Conservation (phyloP, 2,113 vertebrate genomes). For the Salvelinus fontinalis region DNA sequence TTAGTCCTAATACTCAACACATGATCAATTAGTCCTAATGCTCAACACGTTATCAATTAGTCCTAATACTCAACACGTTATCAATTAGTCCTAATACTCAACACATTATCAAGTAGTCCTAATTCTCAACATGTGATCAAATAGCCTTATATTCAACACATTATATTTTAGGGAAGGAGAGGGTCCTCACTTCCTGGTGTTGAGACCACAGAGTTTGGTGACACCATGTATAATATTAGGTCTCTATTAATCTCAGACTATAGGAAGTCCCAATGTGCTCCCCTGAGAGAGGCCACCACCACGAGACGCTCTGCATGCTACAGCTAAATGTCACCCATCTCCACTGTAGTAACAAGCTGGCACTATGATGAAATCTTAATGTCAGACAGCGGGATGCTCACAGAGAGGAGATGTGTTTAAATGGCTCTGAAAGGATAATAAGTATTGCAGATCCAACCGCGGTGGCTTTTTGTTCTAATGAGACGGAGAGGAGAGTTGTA, state of each 20-base stretch:
- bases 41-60: no score
- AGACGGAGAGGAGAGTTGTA: conserved; percentile 75
- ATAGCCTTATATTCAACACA: neutral
- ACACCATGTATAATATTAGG: conserved; percentile 74
- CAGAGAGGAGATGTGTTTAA: conserved; percentile 82
- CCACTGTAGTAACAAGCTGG: conserved; percentile 67
- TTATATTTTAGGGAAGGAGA: conserved; percentile 44
- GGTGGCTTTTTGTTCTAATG: conserved; percentile 79
- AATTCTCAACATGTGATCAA: no score
- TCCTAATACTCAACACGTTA: no score
- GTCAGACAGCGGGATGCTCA: conserved; percentile 74
- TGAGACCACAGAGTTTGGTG: conserved; percentile 72
- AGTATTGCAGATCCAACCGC: conserved; percentile 73
- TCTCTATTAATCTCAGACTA: conserved; percentile 78
- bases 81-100: no score
- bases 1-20: conserved; percentile 26
- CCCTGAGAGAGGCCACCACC: conserved; percentile 45
- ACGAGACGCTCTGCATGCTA: conserved; percentile 72
- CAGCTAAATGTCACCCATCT: conserved; percentile 83
- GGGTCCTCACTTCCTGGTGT: conserved; percentile 53
- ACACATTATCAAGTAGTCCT: no score
- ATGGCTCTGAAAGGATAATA: conserved; percentile 83
- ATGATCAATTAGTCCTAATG: conserved; percentile 45
- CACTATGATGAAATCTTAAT: conserved; percentile 66
- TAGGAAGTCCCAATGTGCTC: conserved; percentile 55